Evolutionary conservation across 1,140 invertebrate genomes (phyloP).

Genomic region (Drosophila hydei): DNA sequence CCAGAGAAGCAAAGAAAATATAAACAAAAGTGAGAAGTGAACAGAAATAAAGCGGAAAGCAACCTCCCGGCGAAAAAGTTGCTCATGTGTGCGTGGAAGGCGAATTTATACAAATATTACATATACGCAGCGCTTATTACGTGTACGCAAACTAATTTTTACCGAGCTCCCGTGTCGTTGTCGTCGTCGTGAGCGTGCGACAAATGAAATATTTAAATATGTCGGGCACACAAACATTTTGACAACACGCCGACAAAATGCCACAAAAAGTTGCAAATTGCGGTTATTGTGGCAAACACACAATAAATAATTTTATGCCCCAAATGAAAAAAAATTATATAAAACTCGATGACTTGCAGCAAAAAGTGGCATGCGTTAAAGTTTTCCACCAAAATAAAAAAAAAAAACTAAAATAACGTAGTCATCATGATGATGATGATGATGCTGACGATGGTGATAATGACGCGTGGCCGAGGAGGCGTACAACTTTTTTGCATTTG

Average conservation of each 20-base stretch:
- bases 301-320: conserved; percentile 68
- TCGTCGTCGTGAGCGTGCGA: conserved; percentile 45
- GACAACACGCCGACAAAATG: conserved; percentile 60
- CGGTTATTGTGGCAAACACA: conserved; percentile 74
- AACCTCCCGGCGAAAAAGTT: conserved; percentile 17
- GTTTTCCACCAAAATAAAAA: conserved; percentile 45
- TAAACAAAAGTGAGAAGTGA: conserved; percentile 2
- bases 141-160: conserved; percentile 36
- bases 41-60: conserved; percentile 31
- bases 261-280: conserved; percentile 78
- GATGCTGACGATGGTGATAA: conserved; percentile 18
- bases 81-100: conserved; percentile 6
- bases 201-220: conserved; percentile 81
- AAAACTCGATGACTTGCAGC: conserved; percentile 63
- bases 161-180: not conserved
- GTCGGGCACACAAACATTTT: conserved; percentile 70
- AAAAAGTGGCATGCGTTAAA: conserved; percentile 57
- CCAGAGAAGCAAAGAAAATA: not conserved
- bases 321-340: conserved; percentile 10
- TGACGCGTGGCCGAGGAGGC: conserved; percentile 21
- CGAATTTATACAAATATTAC: conserved; percentile 35
- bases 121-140: conserved; percentile 37
- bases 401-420: conserved; percentile 46
- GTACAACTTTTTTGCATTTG: conserved; percentile 61
- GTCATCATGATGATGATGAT: conserved; percentile 36